A percentile compares a stretch with the other conserved stretches of the same genome.
These are phyloP conservation scores for Tilapia sparmanii DNA, from an alignment of 2,113 vertebrate species.

Conservation along the genomic window DNA sequence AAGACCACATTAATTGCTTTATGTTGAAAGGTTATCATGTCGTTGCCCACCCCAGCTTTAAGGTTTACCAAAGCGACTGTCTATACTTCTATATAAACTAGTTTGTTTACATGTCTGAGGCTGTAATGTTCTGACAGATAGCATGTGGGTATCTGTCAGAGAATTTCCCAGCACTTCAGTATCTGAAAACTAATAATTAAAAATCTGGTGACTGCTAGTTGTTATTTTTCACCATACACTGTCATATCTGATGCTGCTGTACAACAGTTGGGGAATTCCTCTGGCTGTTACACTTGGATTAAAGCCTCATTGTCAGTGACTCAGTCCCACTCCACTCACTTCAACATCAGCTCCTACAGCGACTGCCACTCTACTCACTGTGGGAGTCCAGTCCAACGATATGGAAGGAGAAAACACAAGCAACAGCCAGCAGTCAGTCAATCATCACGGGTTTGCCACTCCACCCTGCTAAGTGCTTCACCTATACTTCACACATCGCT, in stretches of 20 bases:
- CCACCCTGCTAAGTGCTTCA: background rate
- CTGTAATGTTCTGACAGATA: background rate
- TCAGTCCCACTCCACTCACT: slow-evolving; percentile 32
- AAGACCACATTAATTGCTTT: background rate
- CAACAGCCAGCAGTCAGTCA: background rate
- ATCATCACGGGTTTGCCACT: background rate
- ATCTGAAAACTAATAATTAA: background rate
- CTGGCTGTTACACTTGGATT: slow-evolving; percentile 2
- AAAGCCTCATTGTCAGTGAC: slow-evolving; percentile 15
- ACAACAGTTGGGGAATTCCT: slow-evolving; percentile 1
- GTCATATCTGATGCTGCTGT: background rate
- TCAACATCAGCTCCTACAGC: slow-evolving; percentile 24
- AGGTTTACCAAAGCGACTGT: background rate
- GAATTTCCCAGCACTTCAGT: background rate
- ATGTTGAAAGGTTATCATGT: background rate
- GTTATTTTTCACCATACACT: background rate
- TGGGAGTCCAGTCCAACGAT: slow-evolving; percentile 4
- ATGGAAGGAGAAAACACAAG: background rate
- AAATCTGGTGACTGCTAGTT: background rate
- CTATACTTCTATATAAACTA: background rate
- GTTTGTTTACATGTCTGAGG: background rate
- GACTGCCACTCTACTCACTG: background rate
- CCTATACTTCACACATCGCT: background rate
- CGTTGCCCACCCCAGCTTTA: background rate
- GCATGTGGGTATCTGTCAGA: background rate